Evolutionary conservation across 2,797 vertebrate species (phyloP), one percentile per base, ranked within the genome.

Genomic region (Mastacembelus armatus): DNA sequence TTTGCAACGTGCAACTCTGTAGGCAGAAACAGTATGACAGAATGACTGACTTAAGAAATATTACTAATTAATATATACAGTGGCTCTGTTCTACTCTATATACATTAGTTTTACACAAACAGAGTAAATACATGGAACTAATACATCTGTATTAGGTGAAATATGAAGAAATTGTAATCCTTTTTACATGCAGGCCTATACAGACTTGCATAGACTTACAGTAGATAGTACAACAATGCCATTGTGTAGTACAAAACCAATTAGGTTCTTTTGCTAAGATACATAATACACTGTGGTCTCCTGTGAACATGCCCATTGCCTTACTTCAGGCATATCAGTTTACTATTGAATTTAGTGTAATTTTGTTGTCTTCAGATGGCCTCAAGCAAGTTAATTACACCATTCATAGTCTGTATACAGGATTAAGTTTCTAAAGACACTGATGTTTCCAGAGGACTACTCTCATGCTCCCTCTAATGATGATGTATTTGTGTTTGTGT

Each of bases 351-450:
- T 81, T 66, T 40, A 69, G 59, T 78, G 78, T 84, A 69, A 88
- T 91, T 89, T 84, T 87, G 86, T 88, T 89, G 86, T 88, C 85
- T 88, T 87, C 71, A 62, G 48, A 89, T 85, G 58, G 80, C 89
- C 85, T 68, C 55, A 51, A 81, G 90, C 81, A 29, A 81, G 54
- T 85, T 87, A 88, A 91, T 91, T 88, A 89, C 74, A 68, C 73
- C 77, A 80, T 80, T 88, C 67, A 73, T 38, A 56, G 72, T 83
- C 75, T 83, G 75, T 78, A 81, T 79, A 18, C 56, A 44, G 83
- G 85, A 88, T 91, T 80, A 77, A 38, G 79, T 91, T 92, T 90
- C 89, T 49, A 55, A 64, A 89, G 82, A 89, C 82, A 85, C 14
- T 85, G 86, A 89, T 38, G 78, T 79, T 82, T 89, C 77, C 75